These are phyloP conservation scores for Belonocnema kinseyi DNA, from an alignment of 1,140 invertebrate genomes.

Conservation along the genomic window DNA sequence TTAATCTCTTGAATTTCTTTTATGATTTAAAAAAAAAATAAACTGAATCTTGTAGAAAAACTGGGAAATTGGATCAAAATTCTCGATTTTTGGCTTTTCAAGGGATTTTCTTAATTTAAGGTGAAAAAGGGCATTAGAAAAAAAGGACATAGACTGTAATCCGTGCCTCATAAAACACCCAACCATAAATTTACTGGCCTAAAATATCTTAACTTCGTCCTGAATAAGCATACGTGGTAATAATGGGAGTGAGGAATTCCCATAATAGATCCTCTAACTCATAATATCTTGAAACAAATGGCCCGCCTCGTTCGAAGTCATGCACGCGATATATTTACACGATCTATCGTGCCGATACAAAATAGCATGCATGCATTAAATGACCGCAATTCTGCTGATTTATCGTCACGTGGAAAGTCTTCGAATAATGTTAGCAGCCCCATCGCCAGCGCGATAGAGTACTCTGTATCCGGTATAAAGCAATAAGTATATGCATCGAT, in stretches of 20 bases:
- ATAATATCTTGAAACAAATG: constrained; percentile 23
- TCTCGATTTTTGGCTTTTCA: too few species aligned
- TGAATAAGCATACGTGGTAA: constrained; percentile 1
- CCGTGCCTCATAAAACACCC: background rate
- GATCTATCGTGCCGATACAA: constrained; percentile 28
- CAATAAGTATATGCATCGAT: background rate
- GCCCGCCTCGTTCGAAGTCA: background rate
- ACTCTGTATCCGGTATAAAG: background rate
- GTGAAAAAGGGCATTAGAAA: too few species aligned
- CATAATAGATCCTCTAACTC: constrained; percentile 14
- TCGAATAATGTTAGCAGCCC: background rate
- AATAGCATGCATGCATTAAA: constrained; percentile 27
- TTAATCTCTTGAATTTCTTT: too few species aligned
- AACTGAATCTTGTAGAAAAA: too few species aligned
- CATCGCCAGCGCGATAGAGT: background rate
- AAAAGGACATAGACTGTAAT: too few species aligned
- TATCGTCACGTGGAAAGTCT: constrained; percentile 9
- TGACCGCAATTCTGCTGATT: constrained; percentile 22
- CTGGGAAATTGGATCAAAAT: too few species aligned
- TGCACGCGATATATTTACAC: constrained; percentile 28
- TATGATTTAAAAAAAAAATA: too few species aligned
- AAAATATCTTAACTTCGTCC: constrained; percentile 29
- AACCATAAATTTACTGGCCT: background rate
- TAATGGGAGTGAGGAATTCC: constrained; percentile 16
- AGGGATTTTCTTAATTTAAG: too few species aligned